A percentile compares a stretch with the other conserved stretches of the same genome.
These are phyloP conservation scores for Pasiphila rectangulata DNA, from an alignment of 2,888 invertebrate species.

Conservation along the genomic window DNA sequence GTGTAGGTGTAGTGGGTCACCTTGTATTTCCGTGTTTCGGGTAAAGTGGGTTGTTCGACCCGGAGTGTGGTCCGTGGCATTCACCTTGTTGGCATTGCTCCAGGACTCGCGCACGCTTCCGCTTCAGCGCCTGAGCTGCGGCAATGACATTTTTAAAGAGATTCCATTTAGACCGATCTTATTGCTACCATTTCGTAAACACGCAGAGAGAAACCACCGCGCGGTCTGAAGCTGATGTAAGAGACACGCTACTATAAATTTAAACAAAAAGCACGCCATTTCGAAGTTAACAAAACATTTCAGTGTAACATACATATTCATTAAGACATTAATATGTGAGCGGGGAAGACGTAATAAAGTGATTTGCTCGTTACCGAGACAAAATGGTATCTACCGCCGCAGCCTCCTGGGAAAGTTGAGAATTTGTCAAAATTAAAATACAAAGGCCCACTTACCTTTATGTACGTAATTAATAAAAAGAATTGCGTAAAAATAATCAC, in stretches of 20 bases:
- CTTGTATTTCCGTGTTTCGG: conserved; percentile 55
- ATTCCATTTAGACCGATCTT: conserved; percentile 1
- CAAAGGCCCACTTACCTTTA: conserved; percentile 58
- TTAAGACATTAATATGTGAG: conserved; percentile 30
- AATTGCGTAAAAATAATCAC: conserved; percentile 64
- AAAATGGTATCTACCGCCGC: conserved; percentile 28
- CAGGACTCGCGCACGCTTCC: conserved; percentile 44
- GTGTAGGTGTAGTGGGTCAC: neutral
- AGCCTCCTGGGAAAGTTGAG: conserved; percentile 59
- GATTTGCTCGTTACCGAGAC: conserved; percentile 28
- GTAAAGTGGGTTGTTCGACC: conserved; percentile 70
- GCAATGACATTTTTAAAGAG: neutral
- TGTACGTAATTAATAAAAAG: conserved; percentile 68
- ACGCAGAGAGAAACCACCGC: conserved; percentile 3
- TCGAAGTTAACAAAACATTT: conserved; percentile 25
- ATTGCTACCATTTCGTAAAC: conserved; percentile 3
- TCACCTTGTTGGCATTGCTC: conserved; percentile 77
- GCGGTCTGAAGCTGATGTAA: conserved; percentile 9
- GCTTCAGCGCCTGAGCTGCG: conserved; percentile 21
- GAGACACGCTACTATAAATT: conserved; percentile 23
- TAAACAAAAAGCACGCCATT: conserved; percentile 23
- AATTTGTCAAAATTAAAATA: conserved; percentile 74
- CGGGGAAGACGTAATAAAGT: conserved; percentile 28
- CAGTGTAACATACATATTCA: conserved; percentile 29
- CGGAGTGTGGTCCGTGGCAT: conserved; percentile 74